Evolutionary conservation across 2,113 vertebrate genomes (phyloP).

Genomic region (Petromus typicus): DNA sequence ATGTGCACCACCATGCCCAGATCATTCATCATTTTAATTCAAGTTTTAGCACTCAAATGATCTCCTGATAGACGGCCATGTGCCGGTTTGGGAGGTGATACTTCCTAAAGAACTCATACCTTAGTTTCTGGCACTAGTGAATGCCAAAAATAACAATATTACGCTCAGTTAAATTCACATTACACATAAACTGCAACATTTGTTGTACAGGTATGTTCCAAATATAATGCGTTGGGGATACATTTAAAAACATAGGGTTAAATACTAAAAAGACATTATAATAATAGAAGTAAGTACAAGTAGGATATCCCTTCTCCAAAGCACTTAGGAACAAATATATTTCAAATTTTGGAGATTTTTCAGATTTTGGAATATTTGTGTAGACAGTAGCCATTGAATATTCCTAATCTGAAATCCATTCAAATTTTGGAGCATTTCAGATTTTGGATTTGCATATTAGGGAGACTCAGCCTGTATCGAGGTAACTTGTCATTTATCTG

Average conservation of each 20-base stretch:
- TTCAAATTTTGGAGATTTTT: not conserved
- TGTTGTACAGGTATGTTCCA: not conserved
- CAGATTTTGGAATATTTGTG: not conserved
- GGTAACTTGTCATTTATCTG: not conserved
- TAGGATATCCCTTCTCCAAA: not conserved
- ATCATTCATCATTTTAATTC: not conserved
- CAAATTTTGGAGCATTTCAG: not conserved
- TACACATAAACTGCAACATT: not conserved
- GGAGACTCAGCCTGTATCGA: not conserved
- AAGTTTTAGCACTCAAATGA: not conserved
- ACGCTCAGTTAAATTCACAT: not conserved
- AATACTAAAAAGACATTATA: slow-evolving; percentile 32
- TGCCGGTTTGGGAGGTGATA: not conserved
- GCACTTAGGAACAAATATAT: not conserved
- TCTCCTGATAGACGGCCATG: not conserved
- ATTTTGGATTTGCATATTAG: not conserved
- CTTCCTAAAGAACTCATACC: not conserved
- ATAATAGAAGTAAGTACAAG: not conserved
- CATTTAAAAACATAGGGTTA: not conserved
- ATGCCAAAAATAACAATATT: slow-evolving; percentile 20
- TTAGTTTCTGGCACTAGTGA: no score
- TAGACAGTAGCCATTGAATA: not conserved
- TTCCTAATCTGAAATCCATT: not conserved
- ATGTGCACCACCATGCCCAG: not conserved
- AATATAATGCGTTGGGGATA: not conserved